Percentiles rank a stretch among this genome's conserved stretches.
phyloP scores from a whole-genome alignment of 2,888 invertebrate genomes.

The Tipula lateralis region DNA sequence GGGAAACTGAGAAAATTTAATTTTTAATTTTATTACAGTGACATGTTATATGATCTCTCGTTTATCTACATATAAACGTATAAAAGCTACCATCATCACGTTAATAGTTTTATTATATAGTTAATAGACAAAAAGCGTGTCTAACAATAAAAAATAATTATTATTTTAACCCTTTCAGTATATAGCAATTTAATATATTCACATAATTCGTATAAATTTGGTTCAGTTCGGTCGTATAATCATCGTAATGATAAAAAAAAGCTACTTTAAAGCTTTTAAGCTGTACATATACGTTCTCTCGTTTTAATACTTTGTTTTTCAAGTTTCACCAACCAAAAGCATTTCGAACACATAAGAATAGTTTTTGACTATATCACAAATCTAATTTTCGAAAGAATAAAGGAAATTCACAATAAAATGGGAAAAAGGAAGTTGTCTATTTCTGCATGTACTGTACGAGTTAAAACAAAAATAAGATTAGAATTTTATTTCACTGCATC shows the following conservation, averaged over 20 bases:
- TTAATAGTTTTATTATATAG: conserved; percentile 3
- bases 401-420: background rate
- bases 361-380: background rate
- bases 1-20: background rate
- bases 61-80: background rate
- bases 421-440: background rate
- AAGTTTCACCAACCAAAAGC: no score
- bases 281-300: background rate
- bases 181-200: background rate
- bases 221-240: background rate
- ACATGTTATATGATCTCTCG: background rate
- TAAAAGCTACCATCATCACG: background rate
- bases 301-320: no score
- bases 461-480: background rate
- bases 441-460: background rate
- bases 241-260: background rate
- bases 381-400: background rate
- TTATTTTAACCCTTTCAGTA: conserved; percentile 20
- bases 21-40: background rate
- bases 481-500: background rate
- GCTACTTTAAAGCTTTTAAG: background rate
- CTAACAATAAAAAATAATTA: background rate
- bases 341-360: background rate
- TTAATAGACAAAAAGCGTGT: background rate
- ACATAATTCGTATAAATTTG: background rate